Evolutionary conservation across 2,888 invertebrate species (phyloP).

Genomic region (Apotomis capreana): DNA sequence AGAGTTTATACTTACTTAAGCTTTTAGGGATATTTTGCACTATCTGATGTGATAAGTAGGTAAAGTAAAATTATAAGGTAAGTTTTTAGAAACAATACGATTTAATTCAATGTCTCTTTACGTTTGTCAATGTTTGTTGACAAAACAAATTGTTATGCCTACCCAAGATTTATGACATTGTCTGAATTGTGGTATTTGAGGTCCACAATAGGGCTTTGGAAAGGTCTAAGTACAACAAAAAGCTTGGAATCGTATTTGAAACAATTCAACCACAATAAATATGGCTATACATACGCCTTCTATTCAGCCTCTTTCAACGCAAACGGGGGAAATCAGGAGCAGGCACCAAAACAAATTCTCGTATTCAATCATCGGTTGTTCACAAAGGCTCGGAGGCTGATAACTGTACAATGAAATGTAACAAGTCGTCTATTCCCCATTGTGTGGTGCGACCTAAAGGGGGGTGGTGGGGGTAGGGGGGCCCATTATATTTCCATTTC

Average conservation of each 20-base stretch:
- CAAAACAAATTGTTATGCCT: no score
- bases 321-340: slow-evolving; percentile 78
- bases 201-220: neutral
- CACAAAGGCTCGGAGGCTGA: slow-evolving; percentile 81
- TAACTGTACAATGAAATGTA: slow-evolving; percentile 84
- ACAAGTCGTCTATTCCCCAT: slow-evolving; percentile 82
- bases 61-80: no score
- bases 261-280: slow-evolving; percentile 44
- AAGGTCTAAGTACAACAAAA: slow-evolving; percentile 9
- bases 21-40: no score
- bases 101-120: no score
- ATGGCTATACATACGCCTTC: slow-evolving; percentile 29
- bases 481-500: slow-evolving; percentile 83
- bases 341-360: slow-evolving; percentile 81
- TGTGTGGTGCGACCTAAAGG: slow-evolving; percentile 63
- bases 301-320: slow-evolving; percentile 66
- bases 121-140: no score
- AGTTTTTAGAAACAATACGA: no score
- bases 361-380: slow-evolving; percentile 81
- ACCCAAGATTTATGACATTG: slow-evolving; percentile 9
- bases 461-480: slow-evolving; percentile 47
- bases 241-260: slow-evolving; percentile 44
- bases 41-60: no score
- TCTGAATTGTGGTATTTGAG: slow-evolving; percentile 9
- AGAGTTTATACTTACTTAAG: no score